Conservation (phyloP, 2,888 invertebrate genomes). For the Saturnia japonica region DNA sequence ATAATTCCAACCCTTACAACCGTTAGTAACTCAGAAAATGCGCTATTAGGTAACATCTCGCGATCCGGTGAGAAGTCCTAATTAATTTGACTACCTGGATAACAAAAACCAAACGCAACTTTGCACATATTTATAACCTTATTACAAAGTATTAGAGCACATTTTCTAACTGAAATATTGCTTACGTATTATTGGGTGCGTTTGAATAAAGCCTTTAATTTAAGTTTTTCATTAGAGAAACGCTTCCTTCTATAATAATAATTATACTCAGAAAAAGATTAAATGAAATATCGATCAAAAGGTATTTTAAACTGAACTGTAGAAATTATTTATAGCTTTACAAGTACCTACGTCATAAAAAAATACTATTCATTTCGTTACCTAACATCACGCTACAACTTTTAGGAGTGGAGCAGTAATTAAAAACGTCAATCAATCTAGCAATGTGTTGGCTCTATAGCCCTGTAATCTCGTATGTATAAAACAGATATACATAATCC, state of each 20-base stretch:
- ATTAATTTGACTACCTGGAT: slow-evolving; percentile 44
- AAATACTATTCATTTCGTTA: not conserved
- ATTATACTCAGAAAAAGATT: slow-evolving; percentile 12
- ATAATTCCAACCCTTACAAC: not conserved
- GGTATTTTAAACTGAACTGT: not conserved
- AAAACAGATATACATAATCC: no score
- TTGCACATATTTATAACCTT: slow-evolving; percentile 9
- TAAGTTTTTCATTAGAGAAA: slow-evolving; percentile 23
- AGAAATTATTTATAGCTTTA: not conserved
- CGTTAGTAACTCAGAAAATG: slow-evolving; percentile 16
- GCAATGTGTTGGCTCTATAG: no score
- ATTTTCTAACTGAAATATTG: not conserved
- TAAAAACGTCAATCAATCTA: no score
- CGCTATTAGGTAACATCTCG: slow-evolving; percentile 30
- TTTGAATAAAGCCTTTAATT: slow-evolving; percentile 20
- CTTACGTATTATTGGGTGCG: not conserved
- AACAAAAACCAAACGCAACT: slow-evolving; percentile 17
- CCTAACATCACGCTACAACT: no score
- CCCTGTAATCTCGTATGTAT: no score
- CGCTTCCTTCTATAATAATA: slow-evolving; percentile 18
- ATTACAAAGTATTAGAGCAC: slow-evolving; percentile 18
- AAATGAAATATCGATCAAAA: not conserved
- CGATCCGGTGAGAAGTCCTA: slow-evolving; percentile 30
- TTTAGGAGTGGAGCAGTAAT: no score
- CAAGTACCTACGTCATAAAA: no score